Evolutionary conservation across 2,888 invertebrate species (phyloP).

Genomic region (Gasteruption jaculator): DNA sequence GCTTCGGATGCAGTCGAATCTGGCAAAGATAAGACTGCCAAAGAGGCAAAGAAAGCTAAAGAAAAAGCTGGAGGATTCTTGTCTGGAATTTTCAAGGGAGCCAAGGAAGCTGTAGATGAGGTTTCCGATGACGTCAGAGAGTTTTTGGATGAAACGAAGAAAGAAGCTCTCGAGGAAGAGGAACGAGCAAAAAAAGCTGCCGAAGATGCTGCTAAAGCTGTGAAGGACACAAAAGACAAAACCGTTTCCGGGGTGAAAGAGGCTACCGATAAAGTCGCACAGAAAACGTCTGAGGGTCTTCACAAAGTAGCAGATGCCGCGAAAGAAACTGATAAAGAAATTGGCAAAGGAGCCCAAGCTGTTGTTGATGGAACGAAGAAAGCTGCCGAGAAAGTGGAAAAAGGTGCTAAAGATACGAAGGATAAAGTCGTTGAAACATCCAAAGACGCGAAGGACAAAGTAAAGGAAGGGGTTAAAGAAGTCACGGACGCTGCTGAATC

Average conservation of each 20-base stretch:
- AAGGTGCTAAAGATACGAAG: slow-evolving; percentile 7
- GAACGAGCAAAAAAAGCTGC: slow-evolving; percentile 42
- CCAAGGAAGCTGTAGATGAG: slow-evolving; percentile 14
- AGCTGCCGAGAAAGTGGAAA: slow-evolving; percentile 20
- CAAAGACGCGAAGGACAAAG: slow-evolving; percentile 30
- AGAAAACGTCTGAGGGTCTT: slow-evolving; percentile 20
- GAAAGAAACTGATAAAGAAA: slow-evolving; percentile 53
- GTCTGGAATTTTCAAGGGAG: slow-evolving; percentile 22
- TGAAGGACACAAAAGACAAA: slow-evolving; percentile 8
- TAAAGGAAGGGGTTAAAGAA: slow-evolving; percentile 12
- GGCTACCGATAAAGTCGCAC: slow-evolving; percentile 13
- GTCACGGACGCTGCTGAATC: slow-evolving; percentile 12
- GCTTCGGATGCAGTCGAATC: slow-evolving; percentile 21
- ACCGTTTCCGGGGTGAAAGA: background rate
- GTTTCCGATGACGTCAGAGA: slow-evolving; percentile 20
- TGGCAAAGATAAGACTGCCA: slow-evolving; percentile 15
- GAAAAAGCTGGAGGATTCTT: slow-evolving; percentile 20
- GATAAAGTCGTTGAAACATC: slow-evolving; percentile 41
- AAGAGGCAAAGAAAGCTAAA: slow-evolving; percentile 16
- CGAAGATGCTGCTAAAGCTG: slow-evolving; percentile 36
- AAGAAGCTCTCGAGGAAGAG: slow-evolving; percentile 17
- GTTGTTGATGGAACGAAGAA: slow-evolving; percentile 21
- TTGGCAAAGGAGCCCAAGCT: slow-evolving; percentile 11
- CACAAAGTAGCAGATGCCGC: slow-evolving; percentile 43
- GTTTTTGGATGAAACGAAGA: slow-evolving; percentile 12